Evolutionary conservation across 2,888 invertebrate species (phyloP).

Genomic region (Drosophila nr. perissopoda): DNA sequence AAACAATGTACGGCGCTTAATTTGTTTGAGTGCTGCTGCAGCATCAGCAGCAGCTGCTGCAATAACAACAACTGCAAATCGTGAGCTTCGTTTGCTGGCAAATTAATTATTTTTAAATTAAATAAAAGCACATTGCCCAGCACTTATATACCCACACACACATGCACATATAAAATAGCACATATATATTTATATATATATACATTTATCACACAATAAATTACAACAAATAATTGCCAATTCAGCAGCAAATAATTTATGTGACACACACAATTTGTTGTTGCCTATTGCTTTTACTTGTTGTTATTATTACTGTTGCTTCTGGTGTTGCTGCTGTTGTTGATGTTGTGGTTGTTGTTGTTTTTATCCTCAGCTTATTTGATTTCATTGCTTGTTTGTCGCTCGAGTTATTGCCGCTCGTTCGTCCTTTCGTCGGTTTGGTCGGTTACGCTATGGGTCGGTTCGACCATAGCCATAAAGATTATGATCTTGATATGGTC

Average conservation of each 20-base stretch:
- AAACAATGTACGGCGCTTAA: conserved; percentile 55
- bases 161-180: background rate
- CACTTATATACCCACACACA: conserved; percentile 27
- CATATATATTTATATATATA: background rate
- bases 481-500: conserved; percentile 71
- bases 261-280: conserved; percentile 64
- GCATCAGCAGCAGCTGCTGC: background rate
- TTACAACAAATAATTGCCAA: conserved; percentile 75
- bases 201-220: conserved; percentile 65
- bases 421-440: conserved; percentile 18
- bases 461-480: conserved; percentile 66
- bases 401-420: conserved; percentile 58
- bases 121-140: conserved; percentile 55
- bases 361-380: conserved; percentile 56
- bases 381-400: conserved; percentile 72
- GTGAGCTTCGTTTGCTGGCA: conserved; percentile 33
- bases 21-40: conserved; percentile 61
- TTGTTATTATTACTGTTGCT: conserved; percentile 19
- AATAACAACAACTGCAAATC: conserved; percentile 32
- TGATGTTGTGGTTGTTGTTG: conserved; percentile 29
- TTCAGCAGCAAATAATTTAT: conserved; percentile 74
- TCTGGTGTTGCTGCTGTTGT: conserved; percentile 4
- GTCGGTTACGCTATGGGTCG: conserved; percentile 39
- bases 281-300: conserved; percentile 36
- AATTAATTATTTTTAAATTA: conserved; percentile 68